A percentile compares a stretch with the other conserved stretches of the same genome.
These are phyloP conservation scores for Unio delphinus DNA, from an alignment of 2,888 invertebrate species.

Conservation along the genomic window DNA sequence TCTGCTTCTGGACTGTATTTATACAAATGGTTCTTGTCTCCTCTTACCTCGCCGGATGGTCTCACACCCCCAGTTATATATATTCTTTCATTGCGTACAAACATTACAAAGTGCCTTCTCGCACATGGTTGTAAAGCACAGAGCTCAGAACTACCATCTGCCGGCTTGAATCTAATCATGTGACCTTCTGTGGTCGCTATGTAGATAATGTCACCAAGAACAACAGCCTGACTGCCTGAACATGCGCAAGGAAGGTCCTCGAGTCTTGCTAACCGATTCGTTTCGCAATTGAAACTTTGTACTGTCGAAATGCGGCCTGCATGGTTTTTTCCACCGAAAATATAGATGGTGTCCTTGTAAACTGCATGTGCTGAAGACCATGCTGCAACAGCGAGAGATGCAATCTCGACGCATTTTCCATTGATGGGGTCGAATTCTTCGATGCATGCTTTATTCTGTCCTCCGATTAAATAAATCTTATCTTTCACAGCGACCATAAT, in stretches of 20 bases:
- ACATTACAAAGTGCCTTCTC: conserved; percentile 28
- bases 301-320: conserved; percentile 22
- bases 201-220: conserved; percentile 19
- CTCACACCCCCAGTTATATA: conserved; percentile 31
- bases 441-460: conserved; percentile 20
- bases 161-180: conserved; percentile 28
- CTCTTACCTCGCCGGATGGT: conserved; percentile 3
- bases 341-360: conserved; percentile 18
- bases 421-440: conserved; percentile 24
- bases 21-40: conserved; percentile 5
- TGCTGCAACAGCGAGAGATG: conserved; percentile 16
- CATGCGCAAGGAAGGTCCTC: conserved; percentile 23
- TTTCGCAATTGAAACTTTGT: conserved; percentile 19
- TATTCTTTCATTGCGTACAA: conserved; percentile 24
- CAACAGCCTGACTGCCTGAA: conserved; percentile 22
- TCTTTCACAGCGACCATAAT: conserved; percentile 14
- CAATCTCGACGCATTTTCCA: conserved; percentile 26
- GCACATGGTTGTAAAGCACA: conserved; percentile 26
- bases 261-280: conserved; percentile 10
- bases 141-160: conserved; percentile 10
- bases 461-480: conserved; percentile 25
- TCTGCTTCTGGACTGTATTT: conserved; percentile 30
- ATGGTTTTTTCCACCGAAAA: conserved; percentile 28
- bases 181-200: conserved; percentile 36
- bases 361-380: conserved; percentile 13